A percentile compares a stretch with the other conserved stretches of the same genome.
These are phyloP conservation scores for Vesta saturnalis DNA, from an alignment of 2,888 invertebrate species.

Conservation along the genomic window DNA sequence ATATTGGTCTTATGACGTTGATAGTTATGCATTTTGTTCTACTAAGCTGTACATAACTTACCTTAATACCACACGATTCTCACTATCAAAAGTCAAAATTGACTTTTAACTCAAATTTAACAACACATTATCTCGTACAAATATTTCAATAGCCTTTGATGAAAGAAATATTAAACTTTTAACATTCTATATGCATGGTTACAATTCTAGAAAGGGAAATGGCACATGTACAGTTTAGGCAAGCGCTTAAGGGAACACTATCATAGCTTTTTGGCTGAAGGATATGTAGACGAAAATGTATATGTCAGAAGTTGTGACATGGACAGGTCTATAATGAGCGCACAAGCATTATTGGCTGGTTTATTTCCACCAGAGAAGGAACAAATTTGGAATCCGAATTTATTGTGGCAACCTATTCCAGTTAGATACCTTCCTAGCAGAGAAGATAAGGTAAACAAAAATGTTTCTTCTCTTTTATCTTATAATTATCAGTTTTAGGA, in stretches of 20 bases:
- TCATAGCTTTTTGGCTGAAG: constrained; percentile 70
- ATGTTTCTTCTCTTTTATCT: no score
- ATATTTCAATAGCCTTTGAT: no score
- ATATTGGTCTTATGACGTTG: no score
- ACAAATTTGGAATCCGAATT: constrained; percentile 72
- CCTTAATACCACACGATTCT: no score
- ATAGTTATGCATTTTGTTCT: no score
- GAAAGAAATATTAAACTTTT: no score
- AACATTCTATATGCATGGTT: no score
- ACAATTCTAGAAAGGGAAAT: constrained; percentile 78
- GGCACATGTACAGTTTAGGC: constrained; percentile 79
- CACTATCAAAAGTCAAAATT: no score
- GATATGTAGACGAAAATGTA: constrained; percentile 72
- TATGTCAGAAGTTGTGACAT: constrained; percentile 79
- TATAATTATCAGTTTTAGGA: constrained; percentile 51
- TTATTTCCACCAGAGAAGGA: constrained; percentile 73
- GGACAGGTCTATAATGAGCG: constrained; percentile 89
- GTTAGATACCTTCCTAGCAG: constrained; percentile 78
- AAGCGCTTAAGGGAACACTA: constrained; percentile 77
- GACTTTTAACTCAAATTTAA: no score
- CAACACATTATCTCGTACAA: no score
- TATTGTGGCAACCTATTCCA: constrained; percentile 89
- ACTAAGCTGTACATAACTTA: no score
- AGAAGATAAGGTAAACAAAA: constrained; percentile 70
- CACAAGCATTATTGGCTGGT: constrained; percentile 81